A percentile compares a stretch with the other conserved stretches of the same genome.
Evolutionary conservation across 2,888 invertebrate species (phyloP).

Genomic region (Imbricaverruca yamaguchii): DNA sequence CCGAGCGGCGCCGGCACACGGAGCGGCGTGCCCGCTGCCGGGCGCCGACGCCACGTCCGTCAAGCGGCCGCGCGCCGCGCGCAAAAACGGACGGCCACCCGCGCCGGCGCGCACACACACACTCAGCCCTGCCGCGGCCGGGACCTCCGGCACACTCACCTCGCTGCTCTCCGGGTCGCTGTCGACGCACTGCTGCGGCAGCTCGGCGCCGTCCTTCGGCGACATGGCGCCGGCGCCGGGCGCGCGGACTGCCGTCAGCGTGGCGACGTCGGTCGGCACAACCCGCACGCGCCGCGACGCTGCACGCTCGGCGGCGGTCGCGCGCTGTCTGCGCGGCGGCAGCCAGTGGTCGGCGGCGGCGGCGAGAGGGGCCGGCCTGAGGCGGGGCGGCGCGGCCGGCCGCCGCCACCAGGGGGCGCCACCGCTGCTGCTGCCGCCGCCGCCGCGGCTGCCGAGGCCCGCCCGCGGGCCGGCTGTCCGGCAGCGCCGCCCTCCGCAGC

Average conservation of each 20-base stretch:
- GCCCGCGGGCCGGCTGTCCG: neutral
- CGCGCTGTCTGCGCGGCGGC: conserved; percentile 7
- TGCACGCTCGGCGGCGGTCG: neutral
- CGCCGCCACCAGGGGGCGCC: neutral
- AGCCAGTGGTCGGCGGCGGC: neutral
- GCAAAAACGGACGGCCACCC: neutral
- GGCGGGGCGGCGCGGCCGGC: neutral
- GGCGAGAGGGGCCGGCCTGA: neutral
- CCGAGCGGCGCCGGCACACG: neutral
- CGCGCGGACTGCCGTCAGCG: neutral
- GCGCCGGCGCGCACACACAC: neutral
- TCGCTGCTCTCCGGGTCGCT: conserved; percentile 11
- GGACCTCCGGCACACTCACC: neutral
- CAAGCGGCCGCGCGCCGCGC: neutral
- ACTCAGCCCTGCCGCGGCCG: no score
- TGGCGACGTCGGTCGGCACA: neutral
- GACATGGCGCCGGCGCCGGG: neutral
- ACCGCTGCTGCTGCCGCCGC: neutral
- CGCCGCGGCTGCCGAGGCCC: neutral
- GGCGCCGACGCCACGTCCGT: neutral
- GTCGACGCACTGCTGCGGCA: neutral
- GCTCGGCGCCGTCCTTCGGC: conserved; percentile 9
- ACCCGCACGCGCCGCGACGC: neutral
- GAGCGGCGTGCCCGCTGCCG: neutral
- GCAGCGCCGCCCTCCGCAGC: neutral